Conservation (phyloP, 2,113 vertebrate genomes). For the Irena cyanogastra region DNA sequence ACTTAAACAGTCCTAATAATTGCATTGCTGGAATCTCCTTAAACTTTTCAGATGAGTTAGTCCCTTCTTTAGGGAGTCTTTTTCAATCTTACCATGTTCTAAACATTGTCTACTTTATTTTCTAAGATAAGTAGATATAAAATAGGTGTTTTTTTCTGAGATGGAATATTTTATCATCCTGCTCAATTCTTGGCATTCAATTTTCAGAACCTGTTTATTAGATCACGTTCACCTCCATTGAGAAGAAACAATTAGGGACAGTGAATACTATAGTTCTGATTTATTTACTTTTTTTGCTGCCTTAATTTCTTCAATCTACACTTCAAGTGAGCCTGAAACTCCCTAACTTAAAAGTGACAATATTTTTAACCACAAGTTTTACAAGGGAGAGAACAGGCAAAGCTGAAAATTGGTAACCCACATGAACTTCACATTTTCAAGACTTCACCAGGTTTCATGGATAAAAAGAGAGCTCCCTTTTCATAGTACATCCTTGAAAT, state of each 20-base stretch:
- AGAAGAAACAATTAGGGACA: background rate
- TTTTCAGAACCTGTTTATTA: background rate
- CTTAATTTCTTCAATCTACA: background rate
- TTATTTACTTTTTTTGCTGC: background rate
- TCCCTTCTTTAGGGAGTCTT: background rate
- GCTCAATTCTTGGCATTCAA: background rate
- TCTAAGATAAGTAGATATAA: background rate
- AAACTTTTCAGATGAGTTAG: background rate
- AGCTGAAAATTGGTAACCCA: background rate
- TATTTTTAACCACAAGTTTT: background rate
- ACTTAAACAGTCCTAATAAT: background rate
- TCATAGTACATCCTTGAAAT: background rate
- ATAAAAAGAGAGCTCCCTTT: background rate
- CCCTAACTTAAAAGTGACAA: background rate
- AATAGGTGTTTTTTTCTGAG: background rate
- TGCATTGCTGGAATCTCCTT: background rate
- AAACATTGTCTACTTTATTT: background rate
- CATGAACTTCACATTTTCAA: background rate
- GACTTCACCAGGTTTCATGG: background rate
- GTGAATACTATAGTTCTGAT: background rate
- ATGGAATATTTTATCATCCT: background rate
- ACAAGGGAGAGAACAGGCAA: background rate
- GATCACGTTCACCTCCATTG: accelerated
- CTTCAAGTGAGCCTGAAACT: background rate
- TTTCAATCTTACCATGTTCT: background rate